Percentiles rank a stretch among this genome's conserved stretches.
These are phyloP conservation scores for Thalpophila matura DNA, from an alignment of 2,888 invertebrate genomes.

Conservation along the genomic window DNA sequence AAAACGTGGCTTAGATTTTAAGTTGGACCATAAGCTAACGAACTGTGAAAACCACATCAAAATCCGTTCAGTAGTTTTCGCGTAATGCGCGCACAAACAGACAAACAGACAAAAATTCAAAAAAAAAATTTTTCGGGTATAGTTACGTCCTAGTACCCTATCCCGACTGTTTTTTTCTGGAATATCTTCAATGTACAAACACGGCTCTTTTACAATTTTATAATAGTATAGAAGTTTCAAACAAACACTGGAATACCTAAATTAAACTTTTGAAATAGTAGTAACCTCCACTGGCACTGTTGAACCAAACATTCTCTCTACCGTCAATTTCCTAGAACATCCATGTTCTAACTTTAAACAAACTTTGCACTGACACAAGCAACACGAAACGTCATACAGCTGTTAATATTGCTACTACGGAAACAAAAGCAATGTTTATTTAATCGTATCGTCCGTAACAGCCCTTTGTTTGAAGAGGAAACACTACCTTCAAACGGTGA, in stretches of 20 bases:
- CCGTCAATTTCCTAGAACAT: constrained; percentile 2
- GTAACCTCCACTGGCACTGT: neutral
- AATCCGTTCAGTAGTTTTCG: too few species aligned
- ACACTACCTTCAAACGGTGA: constrained; percentile 65
- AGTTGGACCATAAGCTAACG: too few species aligned
- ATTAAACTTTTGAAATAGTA: neutral
- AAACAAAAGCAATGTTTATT: constrained; percentile 64
- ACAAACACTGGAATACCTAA: neutral
- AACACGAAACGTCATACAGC: constrained; percentile 33
- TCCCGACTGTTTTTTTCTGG: too few species aligned
- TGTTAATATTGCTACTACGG: constrained; percentile 46
- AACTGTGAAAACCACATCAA: too few species aligned
- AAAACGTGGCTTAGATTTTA: too few species aligned
- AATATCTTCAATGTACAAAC: too few species aligned
- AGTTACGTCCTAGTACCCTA: too few species aligned
- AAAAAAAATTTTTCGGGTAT: too few species aligned
- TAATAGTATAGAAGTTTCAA: neutral
- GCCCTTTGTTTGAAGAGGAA: constrained; percentile 68
- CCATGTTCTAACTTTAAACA: constrained; percentile 14
- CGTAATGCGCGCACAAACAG: too few species aligned
- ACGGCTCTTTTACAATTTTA: too few species aligned
- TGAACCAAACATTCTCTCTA: neutral
- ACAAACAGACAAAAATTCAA: too few species aligned
- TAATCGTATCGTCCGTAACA: constrained; percentile 63
- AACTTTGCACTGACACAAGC: constrained; percentile 28